Percentiles rank a stretch among this genome's conserved stretches.
These are phyloP conservation scores for Pelecanoides urinatrix DNA, from an alignment of 2,113 vertebrate genomes.

Conservation along the genomic window DNA sequence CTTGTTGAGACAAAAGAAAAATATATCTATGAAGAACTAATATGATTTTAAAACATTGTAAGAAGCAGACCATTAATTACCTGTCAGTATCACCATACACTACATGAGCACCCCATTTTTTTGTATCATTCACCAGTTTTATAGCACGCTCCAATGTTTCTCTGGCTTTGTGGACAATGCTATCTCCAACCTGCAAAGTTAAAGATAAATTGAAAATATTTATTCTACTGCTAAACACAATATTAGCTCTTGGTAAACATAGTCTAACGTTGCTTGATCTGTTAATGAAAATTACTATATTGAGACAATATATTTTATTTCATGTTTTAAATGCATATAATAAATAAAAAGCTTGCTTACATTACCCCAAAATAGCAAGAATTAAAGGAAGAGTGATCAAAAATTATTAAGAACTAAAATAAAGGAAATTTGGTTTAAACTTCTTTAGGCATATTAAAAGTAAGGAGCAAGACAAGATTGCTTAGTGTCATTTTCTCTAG, in stretches of 20 bases:
- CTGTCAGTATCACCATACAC: conserved; percentile 99
- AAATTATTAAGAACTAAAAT: background rate
- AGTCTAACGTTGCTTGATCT: background rate
- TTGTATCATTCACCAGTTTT: conserved; percentile 94
- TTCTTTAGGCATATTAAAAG: background rate
- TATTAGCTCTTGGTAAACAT: background rate
- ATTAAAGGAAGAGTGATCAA: background rate
- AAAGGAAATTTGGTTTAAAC: background rate
- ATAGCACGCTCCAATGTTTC: conserved; percentile 97
- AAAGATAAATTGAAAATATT: conserved; percentile 27
- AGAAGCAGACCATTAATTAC: conserved; percentile 59
- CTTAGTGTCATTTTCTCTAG: background rate
- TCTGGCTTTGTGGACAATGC: conserved; percentile 97
- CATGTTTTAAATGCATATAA: background rate
- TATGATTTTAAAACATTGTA: background rate
- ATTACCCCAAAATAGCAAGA: background rate
- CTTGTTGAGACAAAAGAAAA: background rate
- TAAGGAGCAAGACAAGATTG: background rate
- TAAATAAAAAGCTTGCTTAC: background rate
- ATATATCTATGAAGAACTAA: background rate
- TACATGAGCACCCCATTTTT: conserved; percentile 95
- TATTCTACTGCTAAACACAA: background rate
- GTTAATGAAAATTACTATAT: background rate
- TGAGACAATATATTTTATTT: background rate
- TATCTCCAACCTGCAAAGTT: conserved; percentile 87